Base-by-base conservation (phyloP, 1,140 invertebrate genomes). In the Drosophila guanche region DNA sequence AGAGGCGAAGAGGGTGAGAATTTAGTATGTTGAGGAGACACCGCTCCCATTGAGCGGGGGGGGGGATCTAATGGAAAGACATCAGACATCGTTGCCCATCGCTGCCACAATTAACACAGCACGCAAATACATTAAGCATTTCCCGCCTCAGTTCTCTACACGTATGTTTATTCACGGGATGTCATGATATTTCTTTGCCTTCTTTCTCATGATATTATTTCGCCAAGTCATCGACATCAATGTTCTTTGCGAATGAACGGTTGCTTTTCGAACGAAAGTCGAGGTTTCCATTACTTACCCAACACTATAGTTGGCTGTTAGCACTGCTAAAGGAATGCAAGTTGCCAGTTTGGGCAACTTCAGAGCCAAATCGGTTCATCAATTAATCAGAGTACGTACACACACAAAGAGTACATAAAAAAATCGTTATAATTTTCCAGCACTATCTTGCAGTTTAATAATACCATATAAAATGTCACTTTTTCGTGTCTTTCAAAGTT, bases 51-150 rank as follows among this genome's bases (percentile, higher is more conserved):
- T 25, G 23, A 41, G 40, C 20, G 29, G 4, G 16, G 12, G 14
- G 23, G 6, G 5, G 29, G 6, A 5, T 16, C 20, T 8, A 46
- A 23, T 42, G 25, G 52, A 6, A 37, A 33, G 20, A 54, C 22
- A 6, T 20, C 22, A 45, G 72, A 81, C 57, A 81, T 77, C 67
- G 10, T 10, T 37, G 25, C 25, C 8, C 10, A 80, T 51, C 78
- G 58, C 58, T 40, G 45, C 45, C 74, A 73, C 62, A 73, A 83
- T 81, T 81, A 81, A 63, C 74, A 62, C 58, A 41, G 54, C 74
- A 83, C 79, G 59, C 75, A 73, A 77, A 83, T 74, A 60, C 56
- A 73, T 56, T 67, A 53, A 53, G n/a, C 25, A 61, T 41, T 40
- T 41, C 12, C 2, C 27, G n/a, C 23, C 60, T 27, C 22, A n/a